Percentiles rank a stretch among this genome's conserved stretches.
These are phyloP conservation scores for Pica pica DNA, from an alignment of 2,113 vertebrate genomes.

Conservation along the genomic window DNA sequence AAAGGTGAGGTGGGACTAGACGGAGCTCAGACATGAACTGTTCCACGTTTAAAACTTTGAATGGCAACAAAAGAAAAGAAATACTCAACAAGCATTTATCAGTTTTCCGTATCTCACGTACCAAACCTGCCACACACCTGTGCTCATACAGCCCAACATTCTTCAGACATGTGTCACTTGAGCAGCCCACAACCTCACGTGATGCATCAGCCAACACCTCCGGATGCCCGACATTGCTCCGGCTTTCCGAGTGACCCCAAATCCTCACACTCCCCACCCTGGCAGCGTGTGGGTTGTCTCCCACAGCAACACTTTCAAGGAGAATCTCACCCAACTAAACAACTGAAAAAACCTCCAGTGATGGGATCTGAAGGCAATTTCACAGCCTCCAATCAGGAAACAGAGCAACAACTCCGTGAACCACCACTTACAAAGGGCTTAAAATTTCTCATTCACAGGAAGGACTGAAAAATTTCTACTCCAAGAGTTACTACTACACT, in stretches of 20 bases:
- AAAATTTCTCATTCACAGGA: not conserved
- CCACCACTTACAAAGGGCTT: not conserved
- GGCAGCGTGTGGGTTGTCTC: not conserved
- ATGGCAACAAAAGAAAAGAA: not conserved
- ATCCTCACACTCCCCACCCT: not conserved
- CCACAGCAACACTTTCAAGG: not conserved
- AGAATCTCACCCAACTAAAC: not conserved
- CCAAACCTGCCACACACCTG: not conserved
- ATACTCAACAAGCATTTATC: not conserved
- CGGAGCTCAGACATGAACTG: not conserved
- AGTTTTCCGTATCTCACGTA: not conserved
- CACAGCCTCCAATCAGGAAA: not conserved
- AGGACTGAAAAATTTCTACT: not conserved
- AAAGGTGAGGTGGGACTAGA: not conserved
- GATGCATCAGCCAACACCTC: not conserved
- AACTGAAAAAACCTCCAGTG: not conserved
- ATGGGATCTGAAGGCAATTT: not conserved
- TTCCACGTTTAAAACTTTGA: not conserved
- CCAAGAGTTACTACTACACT: not conserved
- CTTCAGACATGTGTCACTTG: not conserved
- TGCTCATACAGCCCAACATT: not conserved
- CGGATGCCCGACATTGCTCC: not conserved
- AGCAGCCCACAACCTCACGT: not conserved
- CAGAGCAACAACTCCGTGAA: not conserved
- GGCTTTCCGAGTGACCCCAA: not conserved